Evolutionary conservation across 2,113 vertebrate genomes (phyloP).

Genomic region (Empidonax alnorum): DNA sequence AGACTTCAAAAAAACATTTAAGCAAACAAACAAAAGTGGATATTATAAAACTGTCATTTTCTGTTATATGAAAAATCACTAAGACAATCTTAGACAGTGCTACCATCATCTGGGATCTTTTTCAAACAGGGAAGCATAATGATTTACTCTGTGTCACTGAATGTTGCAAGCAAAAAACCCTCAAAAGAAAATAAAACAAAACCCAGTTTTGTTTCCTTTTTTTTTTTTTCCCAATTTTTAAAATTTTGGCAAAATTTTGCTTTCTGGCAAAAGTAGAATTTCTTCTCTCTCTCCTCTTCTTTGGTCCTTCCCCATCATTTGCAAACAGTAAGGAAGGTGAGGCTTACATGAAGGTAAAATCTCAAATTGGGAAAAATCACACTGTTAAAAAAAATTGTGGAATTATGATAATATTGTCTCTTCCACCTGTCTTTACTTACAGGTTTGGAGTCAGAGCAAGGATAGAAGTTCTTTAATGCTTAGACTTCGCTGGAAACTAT

Average conservation of each 20-base stretch:
- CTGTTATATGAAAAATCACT: neutral
- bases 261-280: neutral
- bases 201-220: rapidly evolving
- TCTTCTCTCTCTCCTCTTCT: neutral
- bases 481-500: neutral
- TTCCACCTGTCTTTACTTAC: neutral
- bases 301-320: neutral
- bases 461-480: neutral
- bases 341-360: neutral
- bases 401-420: neutral
- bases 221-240: neutral
- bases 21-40: neutral
- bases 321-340: neutral
- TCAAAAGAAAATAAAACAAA: neutral
- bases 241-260: neutral
- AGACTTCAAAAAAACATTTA: neutral
- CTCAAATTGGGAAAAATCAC: neutral
- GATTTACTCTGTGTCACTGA: neutral
- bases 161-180: rapidly evolving
- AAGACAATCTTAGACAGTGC: neutral
- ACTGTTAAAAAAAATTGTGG: neutral
- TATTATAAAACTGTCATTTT: neutral
- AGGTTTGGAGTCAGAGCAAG: neutral
- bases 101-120: neutral
- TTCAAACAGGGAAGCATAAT: neutral